Evolutionary conservation across 2,888 invertebrate genomes (phyloP).

Genomic region (Scrobipalpa atriplicella): DNA sequence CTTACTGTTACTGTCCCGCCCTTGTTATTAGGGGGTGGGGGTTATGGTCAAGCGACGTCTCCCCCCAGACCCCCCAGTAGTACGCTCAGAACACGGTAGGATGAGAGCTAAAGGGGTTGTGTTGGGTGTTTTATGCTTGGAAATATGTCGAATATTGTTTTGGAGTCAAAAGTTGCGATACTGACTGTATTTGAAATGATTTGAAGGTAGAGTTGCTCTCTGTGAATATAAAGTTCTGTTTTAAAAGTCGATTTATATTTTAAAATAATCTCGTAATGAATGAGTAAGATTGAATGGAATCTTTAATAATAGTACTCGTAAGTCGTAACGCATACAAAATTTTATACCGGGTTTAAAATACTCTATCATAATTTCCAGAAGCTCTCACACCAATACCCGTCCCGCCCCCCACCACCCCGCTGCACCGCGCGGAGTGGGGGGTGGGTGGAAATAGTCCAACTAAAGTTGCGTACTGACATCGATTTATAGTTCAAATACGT

Average conservation of each 20-base stretch:
- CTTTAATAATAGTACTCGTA: not conserved
- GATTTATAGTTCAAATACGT: conserved; percentile 63
- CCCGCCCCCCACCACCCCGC: conserved; percentile 1
- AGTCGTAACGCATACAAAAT: conserved; percentile 1
- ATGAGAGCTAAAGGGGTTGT: conserved; percentile 37
- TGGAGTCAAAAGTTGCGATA: no score
- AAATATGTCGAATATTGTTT: not conserved
- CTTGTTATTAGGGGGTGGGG: conserved; percentile 45
- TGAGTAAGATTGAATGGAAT: not conserved
- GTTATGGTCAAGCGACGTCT: conserved; percentile 58
- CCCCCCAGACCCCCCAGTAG: conserved; percentile 37
- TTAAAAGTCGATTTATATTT: not conserved
- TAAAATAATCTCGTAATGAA: not conserved
- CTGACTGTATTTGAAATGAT: no score
- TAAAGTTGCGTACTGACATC: conserved; percentile 46
- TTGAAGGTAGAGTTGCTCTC: not conserved
- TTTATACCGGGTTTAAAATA: conserved; percentile 25
- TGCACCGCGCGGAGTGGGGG: conserved; percentile 10
- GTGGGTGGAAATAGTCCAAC: conserved; percentile 21
- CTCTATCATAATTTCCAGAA: conserved; percentile 12
- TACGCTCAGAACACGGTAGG: not conserved
- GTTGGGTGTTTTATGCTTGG: conserved; percentile 23
- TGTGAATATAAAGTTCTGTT: no score
- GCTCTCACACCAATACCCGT: conserved; percentile 5
- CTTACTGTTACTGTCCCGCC: conserved; percentile 41